phyloP scores from a whole-genome alignment of 2,888 invertebrate species.

The Protonemura montana region DNA sequence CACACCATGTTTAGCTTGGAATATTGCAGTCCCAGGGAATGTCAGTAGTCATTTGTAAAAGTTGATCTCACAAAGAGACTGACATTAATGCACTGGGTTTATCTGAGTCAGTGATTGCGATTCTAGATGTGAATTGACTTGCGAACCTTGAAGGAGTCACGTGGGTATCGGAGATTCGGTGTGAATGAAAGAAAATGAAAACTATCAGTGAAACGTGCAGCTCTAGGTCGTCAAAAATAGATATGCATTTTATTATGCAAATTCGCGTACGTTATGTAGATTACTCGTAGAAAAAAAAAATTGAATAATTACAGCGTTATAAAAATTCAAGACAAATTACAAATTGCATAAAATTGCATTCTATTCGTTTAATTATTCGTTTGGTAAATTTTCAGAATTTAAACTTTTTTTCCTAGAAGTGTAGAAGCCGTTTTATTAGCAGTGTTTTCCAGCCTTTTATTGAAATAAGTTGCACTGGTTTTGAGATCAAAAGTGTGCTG shows the following conservation, averaged over 20 bases:
- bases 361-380: neutral
- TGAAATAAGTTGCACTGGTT: neutral
- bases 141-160: neutral
- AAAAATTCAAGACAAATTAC: neutral
- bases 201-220: too few relatives aligned
- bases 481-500: too few relatives aligned
- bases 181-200: too few relatives aligned
- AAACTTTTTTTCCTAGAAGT: neutral
- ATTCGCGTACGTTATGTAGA: neutral
- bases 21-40: constrained; percentile 26
- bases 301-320: neutral
- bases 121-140: neutral
- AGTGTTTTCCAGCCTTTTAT: neutral
- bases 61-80: constrained; percentile 22
- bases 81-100: constrained; percentile 29
- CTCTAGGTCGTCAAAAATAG: too few relatives aligned
- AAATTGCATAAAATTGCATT: neutral
- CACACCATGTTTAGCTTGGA: constrained; percentile 42
- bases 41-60: constrained; percentile 41
- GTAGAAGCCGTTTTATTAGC: neutral
- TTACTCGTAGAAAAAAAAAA: neutral
- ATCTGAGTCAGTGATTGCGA: neutral
- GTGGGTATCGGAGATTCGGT: too few relatives aligned
- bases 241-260: neutral
- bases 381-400: neutral